Evolutionary conservation across 2,113 vertebrate genomes (phyloP).

Genomic region (Micronycteris hirsuta): DNA sequence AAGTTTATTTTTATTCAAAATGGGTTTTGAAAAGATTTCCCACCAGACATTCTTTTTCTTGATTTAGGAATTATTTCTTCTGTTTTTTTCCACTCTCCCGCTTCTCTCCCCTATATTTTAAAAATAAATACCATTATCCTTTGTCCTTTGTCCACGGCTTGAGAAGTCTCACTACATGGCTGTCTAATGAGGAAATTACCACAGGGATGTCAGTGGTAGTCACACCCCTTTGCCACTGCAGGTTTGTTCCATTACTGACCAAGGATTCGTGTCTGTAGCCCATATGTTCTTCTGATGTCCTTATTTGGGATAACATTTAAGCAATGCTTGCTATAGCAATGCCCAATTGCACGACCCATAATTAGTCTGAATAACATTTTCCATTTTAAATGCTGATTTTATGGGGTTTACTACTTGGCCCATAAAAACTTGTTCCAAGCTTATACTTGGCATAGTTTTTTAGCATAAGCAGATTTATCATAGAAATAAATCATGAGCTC

Average conservation of each 20-base stretch:
- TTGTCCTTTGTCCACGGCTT: background rate
- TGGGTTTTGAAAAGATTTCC: slow-evolving; percentile 37
- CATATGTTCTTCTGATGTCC: slow-evolving; percentile 43
- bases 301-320: slow-evolving; percentile 54
- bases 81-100: background rate
- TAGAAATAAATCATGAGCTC: slow-evolving; percentile 45
- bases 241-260: background rate
- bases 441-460: slow-evolving; percentile 61
- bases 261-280: background rate
- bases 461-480: slow-evolving; percentile 52
- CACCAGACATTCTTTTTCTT: background rate
- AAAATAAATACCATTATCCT: background rate
- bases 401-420: slow-evolving; percentile 61
- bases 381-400: slow-evolving; percentile 73
- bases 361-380: slow-evolving; percentile 77
- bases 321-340: slow-evolving; percentile 39
- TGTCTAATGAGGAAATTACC: slow-evolving; percentile 23
- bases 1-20: slow-evolving; percentile 51
- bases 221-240: background rate
- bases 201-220: background rate
- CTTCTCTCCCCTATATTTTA: background rate
- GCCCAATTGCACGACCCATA: slow-evolving; percentile 47
- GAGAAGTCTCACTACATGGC: background rate
- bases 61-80: background rate
- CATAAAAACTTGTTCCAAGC: slow-evolving; percentile 67